Evolutionary conservation across 1,140 invertebrate species (phyloP), one percentile per base, ranked within the genome.

Genomic region (Pogonomyrmex barbatus): DNA sequence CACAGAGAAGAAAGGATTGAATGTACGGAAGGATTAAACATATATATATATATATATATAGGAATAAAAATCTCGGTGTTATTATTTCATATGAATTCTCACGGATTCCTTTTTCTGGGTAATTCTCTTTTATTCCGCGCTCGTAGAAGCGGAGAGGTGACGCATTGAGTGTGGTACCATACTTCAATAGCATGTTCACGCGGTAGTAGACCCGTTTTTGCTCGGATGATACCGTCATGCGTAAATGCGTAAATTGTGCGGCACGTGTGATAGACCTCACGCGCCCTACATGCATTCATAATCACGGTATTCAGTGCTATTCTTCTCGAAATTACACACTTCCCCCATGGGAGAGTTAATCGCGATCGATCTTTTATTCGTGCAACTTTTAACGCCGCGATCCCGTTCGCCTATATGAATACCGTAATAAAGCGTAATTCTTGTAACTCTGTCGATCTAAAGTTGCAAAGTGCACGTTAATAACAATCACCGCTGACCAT

Each of bases 191-290:
- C 58, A 36, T 58, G 68, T 70, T 85, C 50, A 70, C 50, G 79
- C 79, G 12, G 12, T 84, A 45, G 65, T 70, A 82, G 67, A 58
- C 33, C 42, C 45, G 54, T 86, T 86, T 86, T 86, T 86, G 65
- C 33, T 17, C 65, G 85, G 77, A 70, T 65, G 77, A 86, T 82
- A 82, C 65, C 54, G 77, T 86, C 85, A 82, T 81, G 85, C 76
- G 78, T 87, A 87, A 87, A 87, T 78, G 70, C 70, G 81, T 71
- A 85, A 87, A 79, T 84, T 87, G 82, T n/a, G 68, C 60, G 85
- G 67, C 85, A 73, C 81, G 85, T 85, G 81, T 87, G 82, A 87
- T 76, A 58, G 70, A 75, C 79, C 68, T 83, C 79, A 83, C 68
- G 79, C 79, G 79, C 68, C 79, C 79, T 83, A 83, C 79, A 83